phyloP scores from a whole-genome alignment of 2,113 vertebrate species.

The Crotalus viridis region DNA sequence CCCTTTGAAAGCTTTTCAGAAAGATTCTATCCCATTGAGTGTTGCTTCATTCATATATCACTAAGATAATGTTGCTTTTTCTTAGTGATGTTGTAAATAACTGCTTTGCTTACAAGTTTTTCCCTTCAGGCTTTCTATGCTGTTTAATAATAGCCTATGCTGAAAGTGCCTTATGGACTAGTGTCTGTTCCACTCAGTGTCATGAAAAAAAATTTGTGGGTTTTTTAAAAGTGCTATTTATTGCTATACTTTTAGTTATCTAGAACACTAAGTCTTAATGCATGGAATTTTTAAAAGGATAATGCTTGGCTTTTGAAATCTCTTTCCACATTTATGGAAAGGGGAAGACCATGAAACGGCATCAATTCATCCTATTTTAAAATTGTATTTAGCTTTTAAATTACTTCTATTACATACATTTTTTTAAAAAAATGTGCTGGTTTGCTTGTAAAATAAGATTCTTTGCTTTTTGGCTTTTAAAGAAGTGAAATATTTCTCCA shows the following conservation, averaged over 20 bases:
- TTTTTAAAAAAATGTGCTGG: slow-evolving; percentile 47
- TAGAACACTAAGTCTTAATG: slow-evolving; percentile 78
- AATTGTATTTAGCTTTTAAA: slow-evolving; percentile 66
- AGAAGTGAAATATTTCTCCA: slow-evolving; percentile 52
- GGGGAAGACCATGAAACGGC: slow-evolving; percentile 20
- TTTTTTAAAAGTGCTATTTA: slow-evolving; percentile 78
- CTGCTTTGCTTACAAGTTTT: slow-evolving; percentile 48
- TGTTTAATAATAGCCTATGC: slow-evolving; percentile 55
- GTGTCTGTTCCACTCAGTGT: slow-evolving; percentile 61
- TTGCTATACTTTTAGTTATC: slow-evolving; percentile 73
- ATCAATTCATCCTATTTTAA: slow-evolving; percentile 30
- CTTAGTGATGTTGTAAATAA: slow-evolving; percentile 39
- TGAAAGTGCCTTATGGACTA: slow-evolving; percentile 68
- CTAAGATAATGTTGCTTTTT: slow-evolving; percentile 29
- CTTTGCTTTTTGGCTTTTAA: slow-evolving; percentile 36
- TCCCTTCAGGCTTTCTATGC: slow-evolving; percentile 27
- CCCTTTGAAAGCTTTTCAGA: background rate
- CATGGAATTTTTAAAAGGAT: slow-evolving; percentile 47
- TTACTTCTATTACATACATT: slow-evolving; percentile 48
- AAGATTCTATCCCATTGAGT: slow-evolving; percentile 12
- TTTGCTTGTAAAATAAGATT: slow-evolving; percentile 51
- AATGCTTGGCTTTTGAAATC: slow-evolving; percentile 53
- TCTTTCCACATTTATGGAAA: slow-evolving; percentile 42
- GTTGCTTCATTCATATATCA: slow-evolving; percentile 37
- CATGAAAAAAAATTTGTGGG: slow-evolving; percentile 46